Base-by-base conservation (phyloP, 2,888 invertebrate genomes). In the Campoplex capitator region DNA sequence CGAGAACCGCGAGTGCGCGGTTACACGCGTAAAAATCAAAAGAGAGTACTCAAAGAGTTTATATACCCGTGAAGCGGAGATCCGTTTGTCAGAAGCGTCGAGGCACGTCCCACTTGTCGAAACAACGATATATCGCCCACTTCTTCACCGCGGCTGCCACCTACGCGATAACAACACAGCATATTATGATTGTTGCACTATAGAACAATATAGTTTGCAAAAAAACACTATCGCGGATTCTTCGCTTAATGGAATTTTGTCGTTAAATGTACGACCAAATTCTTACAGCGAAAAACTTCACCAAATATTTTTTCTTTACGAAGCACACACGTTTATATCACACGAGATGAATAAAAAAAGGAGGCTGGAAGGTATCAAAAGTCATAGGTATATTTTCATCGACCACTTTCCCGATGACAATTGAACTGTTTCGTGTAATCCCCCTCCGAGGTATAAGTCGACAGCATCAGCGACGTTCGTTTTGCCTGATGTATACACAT, bases 11-110 rank as follows among this genome's bases (percentile, higher is more conserved):
- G 58, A 71, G 68, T 42, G 51, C 76, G 71, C 13, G 67, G 23
- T 80, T 74, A 78, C 70, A 73, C 65, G 80, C 68, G 58, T 58
- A 74, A 51, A 73, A 48, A 73, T 70, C 58, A 80, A 62, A 80
- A 79, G 73, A 84, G 76, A 58, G 74, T 67, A 38, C 67, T 67
- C 45, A 82, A 76, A 65, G 83, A 77, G 82, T 82, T 82, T 85
- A 82, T 45, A 74, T 86, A 86, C 74, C 86, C 86, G 86, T 73
- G 83, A 83, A 79, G 86, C 80, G 79, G 75, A 80, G 76, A 80
- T 86, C 80, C 86, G 86, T 76, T 86, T 83, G 83, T 86, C 83
- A 83, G 80, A 76, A 77, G 76, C 73, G 76, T 73, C 77, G 86
- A 75, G 71, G 79, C 75, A 75, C 79, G 83, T 84, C 80, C 82